Percentiles rank a stretch among this genome's conserved stretches.
phyloP scores from a whole-genome alignment of 2,113 vertebrate genomes.

The Puma concolor region DNA sequence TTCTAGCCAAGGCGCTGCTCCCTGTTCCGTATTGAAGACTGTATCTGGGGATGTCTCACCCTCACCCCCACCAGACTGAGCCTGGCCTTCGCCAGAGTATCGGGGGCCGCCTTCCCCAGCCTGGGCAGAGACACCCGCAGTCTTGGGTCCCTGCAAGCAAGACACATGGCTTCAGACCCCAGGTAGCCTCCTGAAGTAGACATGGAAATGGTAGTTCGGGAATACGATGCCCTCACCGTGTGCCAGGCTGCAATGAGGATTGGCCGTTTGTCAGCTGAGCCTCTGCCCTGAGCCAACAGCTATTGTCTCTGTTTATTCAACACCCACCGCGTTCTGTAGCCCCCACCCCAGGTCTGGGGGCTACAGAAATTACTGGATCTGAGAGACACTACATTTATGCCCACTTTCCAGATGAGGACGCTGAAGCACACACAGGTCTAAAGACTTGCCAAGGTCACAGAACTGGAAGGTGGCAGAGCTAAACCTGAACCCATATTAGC shows the following conservation, averaged over 20 bases:
- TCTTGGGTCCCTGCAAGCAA: background rate
- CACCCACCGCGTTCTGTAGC: background rate
- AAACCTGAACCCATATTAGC: background rate
- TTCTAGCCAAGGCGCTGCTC: background rate
- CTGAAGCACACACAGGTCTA: background rate
- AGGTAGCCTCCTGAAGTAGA: background rate
- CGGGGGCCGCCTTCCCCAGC: background rate
- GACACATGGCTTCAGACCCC: background rate
- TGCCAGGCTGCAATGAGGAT: background rate
- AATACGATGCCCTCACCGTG: background rate
- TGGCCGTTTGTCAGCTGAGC: background rate
- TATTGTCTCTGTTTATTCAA: background rate
- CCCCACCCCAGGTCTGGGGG: background rate
- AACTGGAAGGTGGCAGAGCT: background rate
- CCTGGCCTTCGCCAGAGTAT: fast-evolving
- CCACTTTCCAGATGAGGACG: background rate
- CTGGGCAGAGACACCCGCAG: background rate
- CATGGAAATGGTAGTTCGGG: background rate
- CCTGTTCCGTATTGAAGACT: background rate
- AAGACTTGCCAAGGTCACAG: background rate
- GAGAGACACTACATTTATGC: background rate
- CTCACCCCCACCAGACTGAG: background rate
- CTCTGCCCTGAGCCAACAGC: background rate
- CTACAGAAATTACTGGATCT: background rate
- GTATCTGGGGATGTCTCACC: background rate